Conservation (phyloP, 1,140 invertebrate species). For the Brachystomella parvula region DNA sequence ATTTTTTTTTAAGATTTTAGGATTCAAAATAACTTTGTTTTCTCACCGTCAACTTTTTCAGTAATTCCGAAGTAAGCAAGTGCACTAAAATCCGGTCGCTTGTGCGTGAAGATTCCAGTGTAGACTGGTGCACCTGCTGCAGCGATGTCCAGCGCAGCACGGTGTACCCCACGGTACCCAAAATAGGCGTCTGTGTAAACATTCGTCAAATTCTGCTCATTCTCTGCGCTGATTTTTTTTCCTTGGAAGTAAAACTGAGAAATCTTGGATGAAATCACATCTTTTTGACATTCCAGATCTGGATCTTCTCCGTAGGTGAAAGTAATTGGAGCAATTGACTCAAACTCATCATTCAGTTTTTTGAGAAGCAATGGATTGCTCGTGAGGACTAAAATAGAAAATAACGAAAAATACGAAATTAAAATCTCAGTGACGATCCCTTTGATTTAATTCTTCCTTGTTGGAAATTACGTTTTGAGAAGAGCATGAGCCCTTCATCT, state of each 20-base stretch:
- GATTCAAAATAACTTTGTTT: too few species aligned
- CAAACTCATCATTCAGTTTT: neutral
- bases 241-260: neutral
- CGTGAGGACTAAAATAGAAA: neutral
- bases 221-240: neutral
- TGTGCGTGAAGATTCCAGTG: neutral
- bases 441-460: neutral
- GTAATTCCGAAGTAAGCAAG: neutral
- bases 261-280: neutral
- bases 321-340: neutral
- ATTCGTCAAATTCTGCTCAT: neutral
- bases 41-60: neutral
- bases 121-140: neutral
- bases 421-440: neutral
- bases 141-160: neutral
- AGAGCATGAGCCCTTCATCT: neutral
- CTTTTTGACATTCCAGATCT: neutral
- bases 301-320: neutral
- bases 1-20: too few species aligned
- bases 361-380: neutral
- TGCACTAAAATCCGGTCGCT: neutral
- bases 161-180: neutral
- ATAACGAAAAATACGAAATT: too few species aligned
- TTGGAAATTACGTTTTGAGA: neutral
- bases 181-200: neutral